A percentile compares a stretch with the other conserved stretches of the same genome.
Evolutionary conservation across 1,140 invertebrate species (phyloP).

Genomic region (Antheraea mylitta): DNA sequence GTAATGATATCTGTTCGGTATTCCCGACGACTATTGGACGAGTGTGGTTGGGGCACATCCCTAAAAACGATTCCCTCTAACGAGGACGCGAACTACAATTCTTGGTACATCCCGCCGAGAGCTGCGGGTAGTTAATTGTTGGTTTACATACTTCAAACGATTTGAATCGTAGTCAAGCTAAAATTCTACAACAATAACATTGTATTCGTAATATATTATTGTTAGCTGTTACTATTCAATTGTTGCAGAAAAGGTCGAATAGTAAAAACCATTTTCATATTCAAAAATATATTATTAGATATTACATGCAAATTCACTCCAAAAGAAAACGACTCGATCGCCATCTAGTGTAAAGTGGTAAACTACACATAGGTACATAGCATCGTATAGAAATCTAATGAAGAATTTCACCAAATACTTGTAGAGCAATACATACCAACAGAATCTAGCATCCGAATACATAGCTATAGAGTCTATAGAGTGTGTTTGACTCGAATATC

Average conservation of each 20-base stretch:
- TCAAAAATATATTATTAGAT: no score
- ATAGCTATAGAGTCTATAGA: no score
- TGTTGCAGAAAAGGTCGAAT: background rate
- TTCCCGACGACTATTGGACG: constrained; percentile 53
- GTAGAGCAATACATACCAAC: no score
- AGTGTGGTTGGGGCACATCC: constrained; percentile 46
- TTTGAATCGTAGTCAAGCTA: background rate
- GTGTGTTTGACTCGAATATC: no score
- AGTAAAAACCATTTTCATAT: background rate
- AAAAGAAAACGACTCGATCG: no score
- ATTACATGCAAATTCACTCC: no score
- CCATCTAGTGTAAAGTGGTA: no score
- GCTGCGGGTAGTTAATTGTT: constrained; percentile 54
- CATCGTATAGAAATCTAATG: no score
- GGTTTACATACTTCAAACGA: constrained; percentile 14
- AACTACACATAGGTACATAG: no score
- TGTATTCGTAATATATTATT: background rate
- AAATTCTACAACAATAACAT: background rate
- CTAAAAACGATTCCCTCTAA: constrained; percentile 31
- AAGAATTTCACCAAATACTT: no score
- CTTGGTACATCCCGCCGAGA: constrained; percentile 43
- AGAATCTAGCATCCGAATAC: no score
- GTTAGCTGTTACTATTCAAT: background rate
- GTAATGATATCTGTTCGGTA: constrained; percentile 44
- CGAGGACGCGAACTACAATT: constrained; percentile 26